Conservation (phyloP, 2,888 invertebrate species). For the Aspidiotus destructor region DNA sequence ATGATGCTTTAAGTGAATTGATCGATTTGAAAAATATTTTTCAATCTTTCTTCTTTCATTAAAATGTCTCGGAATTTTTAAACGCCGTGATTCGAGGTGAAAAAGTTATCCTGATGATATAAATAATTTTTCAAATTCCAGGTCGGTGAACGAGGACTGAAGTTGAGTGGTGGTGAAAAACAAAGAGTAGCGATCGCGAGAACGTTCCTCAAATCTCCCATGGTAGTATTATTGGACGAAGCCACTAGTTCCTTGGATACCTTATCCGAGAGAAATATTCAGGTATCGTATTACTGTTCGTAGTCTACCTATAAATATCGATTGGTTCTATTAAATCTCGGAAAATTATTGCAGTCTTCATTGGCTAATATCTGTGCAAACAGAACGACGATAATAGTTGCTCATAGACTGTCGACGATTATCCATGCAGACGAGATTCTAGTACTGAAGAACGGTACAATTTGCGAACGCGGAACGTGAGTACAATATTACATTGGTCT, state of each 20-base stretch:
- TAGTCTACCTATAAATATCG: too few species aligned
- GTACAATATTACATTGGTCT: conserved; percentile 37
- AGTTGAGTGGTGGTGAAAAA: conserved; percentile 94
- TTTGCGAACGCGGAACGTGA: conserved; percentile 79
- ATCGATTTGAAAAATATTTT: too few species aligned
- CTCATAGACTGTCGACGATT: conserved; percentile 87
- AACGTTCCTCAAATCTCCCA: conserved; percentile 83
- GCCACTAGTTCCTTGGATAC: conserved; percentile 93
- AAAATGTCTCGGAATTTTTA: too few species aligned
- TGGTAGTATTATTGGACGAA: conserved; percentile 85
- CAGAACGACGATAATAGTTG: conserved; percentile 86
- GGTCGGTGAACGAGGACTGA: conserved; percentile 90
- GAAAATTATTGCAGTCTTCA: conserved; percentile 50
- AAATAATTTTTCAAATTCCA: conserved; percentile 39
- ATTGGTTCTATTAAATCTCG: too few species aligned
- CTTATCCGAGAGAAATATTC: conserved; percentile 83
- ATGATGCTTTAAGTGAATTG: too few species aligned
- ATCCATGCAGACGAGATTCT: conserved; percentile 91
- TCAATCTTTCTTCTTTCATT: too few species aligned
- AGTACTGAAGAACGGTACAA: conserved; percentile 81
- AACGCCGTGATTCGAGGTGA: too few species aligned
- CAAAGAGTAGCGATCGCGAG: conserved; percentile 95
- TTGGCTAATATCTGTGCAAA: conserved; percentile 67
- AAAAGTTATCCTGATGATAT: not conserved
- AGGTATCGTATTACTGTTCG: conserved; percentile 43